Evolutionary conservation across 30 jellyfish, hydroid and myxozoan species (phyloP).

Genomic region (Aurelia sp.): DNA sequence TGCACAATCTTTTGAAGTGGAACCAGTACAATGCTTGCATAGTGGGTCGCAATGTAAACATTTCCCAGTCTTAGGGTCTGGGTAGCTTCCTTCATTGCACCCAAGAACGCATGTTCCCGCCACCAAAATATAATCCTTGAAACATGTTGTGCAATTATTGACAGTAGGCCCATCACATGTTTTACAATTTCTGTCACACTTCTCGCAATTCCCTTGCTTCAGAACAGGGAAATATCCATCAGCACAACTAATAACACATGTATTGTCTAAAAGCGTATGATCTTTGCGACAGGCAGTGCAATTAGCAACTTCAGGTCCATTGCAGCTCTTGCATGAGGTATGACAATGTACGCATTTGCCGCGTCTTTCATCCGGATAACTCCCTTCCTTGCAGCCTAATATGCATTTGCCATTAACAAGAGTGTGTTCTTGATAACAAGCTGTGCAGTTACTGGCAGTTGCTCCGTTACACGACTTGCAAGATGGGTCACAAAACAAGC

Average conservation of each 20-base stretch:
- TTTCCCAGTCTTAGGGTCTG: slow-evolving; percentile 1
- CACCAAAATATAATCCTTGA: slow-evolving; percentile 20
- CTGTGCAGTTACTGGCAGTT: slow-evolving; percentile 41
- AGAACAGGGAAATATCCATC: slow-evolving; percentile 36
- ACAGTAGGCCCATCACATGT: slow-evolving; percentile 83
- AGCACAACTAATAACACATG: slow-evolving; percentile 51
- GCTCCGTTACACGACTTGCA: slow-evolving; percentile 76
- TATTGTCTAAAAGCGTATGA: slow-evolving; percentile 35
- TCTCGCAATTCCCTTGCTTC: slow-evolving; percentile 50
- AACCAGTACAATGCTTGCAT: slow-evolving; percentile 69
- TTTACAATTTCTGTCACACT: slow-evolving; percentile 69
- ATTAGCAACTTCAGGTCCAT: slow-evolving; percentile 61
- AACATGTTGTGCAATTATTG: slow-evolving; percentile 81
- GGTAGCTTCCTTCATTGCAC: slow-evolving; percentile 59
- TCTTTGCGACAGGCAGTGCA: slow-evolving; percentile 84
- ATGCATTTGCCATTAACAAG: slow-evolving; percentile 50
- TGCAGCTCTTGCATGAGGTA: slow-evolving; percentile 84
- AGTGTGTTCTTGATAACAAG: slow-evolving; percentile 53
- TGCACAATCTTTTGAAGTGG: slow-evolving; percentile 47
- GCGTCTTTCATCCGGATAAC: slow-evolving; percentile 36
- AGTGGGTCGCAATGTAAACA: slow-evolving; percentile 61
- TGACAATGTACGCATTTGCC: slow-evolving; percentile 88
- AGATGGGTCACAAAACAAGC: slow-evolving; percentile 81
- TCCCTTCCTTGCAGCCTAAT: slow-evolving; percentile 60
- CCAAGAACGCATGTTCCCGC: slow-evolving; percentile 54